phyloP scores from a whole-genome alignment of 2,888 invertebrate species.

The Isoperla grammatica region DNA sequence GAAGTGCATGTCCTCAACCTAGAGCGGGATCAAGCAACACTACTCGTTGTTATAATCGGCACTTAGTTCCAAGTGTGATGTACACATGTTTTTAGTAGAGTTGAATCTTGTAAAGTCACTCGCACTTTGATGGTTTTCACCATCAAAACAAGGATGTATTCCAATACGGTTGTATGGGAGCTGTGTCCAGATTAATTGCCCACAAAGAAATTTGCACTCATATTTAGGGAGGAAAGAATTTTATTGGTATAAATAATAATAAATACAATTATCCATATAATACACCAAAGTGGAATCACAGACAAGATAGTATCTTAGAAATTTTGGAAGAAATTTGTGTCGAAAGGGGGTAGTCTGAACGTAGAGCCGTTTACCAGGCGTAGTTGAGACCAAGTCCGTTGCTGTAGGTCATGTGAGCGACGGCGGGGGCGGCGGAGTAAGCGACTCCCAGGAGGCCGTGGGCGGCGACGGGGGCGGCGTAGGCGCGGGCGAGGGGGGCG shows the following conservation, averaged over 20 bases:
- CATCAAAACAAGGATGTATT: no score
- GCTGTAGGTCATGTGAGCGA: slow-evolving; percentile 52
- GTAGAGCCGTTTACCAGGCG: slow-evolving; percentile 37
- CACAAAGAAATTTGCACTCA: no score
- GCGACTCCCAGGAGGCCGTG: slow-evolving; percentile 38
- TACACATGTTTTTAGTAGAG: no score
- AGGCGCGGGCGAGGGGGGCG: slow-evolving; percentile 47
- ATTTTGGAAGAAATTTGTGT: slow-evolving; percentile 1
- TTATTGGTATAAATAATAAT: not conserved
- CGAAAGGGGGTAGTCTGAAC: not conserved
- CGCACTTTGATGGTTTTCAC: no score
- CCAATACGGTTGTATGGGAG: no score
- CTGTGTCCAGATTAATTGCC: no score
- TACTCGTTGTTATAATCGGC: no score
- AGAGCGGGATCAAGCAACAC: no score
- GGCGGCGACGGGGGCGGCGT: slow-evolving; percentile 29
- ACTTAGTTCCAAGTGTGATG: no score
- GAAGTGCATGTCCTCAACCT: no score
- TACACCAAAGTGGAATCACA: not conserved
- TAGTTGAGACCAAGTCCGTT: slow-evolving; percentile 53
- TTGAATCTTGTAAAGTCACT: not conserved
- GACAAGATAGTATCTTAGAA: not conserved
- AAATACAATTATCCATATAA: not conserved
- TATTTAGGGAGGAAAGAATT: not conserved
- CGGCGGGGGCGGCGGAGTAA: slow-evolving; percentile 36